Base-by-base conservation (phyloP, 1,140 invertebrate genomes). In the Euglossa dilemma region DNA sequence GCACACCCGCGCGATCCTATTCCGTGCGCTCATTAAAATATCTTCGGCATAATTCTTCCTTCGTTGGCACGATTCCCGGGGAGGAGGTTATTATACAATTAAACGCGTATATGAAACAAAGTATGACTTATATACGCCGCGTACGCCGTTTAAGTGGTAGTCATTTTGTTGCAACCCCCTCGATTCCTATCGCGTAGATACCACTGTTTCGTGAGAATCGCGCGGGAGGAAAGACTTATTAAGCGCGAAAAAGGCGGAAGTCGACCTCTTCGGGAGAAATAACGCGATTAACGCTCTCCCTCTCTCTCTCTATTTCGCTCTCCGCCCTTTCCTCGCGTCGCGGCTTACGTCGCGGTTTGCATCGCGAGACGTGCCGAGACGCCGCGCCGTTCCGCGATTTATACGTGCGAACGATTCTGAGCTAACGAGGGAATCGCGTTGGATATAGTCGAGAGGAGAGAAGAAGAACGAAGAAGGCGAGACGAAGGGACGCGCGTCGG, bases 221-320 rank as follows among this genome's bases (percentile, higher is more conserved):
- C 47, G 57, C 47, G 9, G 12, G 43, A 71, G 56, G 54, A 77
- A 59, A 56, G 56, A 43, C 70, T 74, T 70, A 70, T 73, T 78
- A 80, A 80, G 50, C 57, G 72, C 71, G 66, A 85, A 76, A 70
- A 64, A 78, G 61, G 4, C 64, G 69, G 54, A 85, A 78, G 45
- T 64, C 75, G 23, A 64, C 23, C 52, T 23, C 20, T 73, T 18
- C 3, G 14, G 18, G 5, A 78, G 71, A 86, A 75, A 74, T 75
- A 64, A 64, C 43, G 36, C 45, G 45, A 64, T 80, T 70, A 73
- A n/a, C n/a, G n/a, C n/a, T n/a, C 70, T 3, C 6, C 12, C 6
- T 14, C 16, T 28, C 23, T 23, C 20, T 61, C 28, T 8, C 50
- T 23, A n/a, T n/a, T n/a, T n/a, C n/a, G n/a, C 25, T 14, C 16